Base-by-base conservation (phyloP, 2,113 vertebrate genomes). In the Amphiprion ocellaris region DNA sequence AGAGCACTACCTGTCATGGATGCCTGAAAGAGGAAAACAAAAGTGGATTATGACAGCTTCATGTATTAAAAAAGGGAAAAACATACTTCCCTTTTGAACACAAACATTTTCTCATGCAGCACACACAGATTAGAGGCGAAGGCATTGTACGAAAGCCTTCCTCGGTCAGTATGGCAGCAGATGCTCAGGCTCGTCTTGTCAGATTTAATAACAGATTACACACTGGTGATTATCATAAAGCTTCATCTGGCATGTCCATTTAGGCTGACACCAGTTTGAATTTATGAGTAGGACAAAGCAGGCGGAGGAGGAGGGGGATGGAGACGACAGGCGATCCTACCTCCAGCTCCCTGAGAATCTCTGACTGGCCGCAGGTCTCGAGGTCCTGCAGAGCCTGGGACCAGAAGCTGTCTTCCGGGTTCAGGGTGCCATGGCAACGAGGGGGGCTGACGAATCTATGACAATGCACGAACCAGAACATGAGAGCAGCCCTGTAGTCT, bases 321-420 rank as follows among this genome's bases (percentile, higher is more conserved):
- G 44, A 14, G 52, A 8, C 16, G 47, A 74, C 74, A 33, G 23
- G 7, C 10, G 1, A 50, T 44, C 90, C 87, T 96, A 99, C 98
- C 97, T 99, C 98, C 86, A 99, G 96, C 82, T 99, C 97, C 94
- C 98, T 95, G 90, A 99, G 96, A 91, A 99, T 96, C 90, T 98
- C 97, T 2, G 97, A 98, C 93, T 99, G 98, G 80, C 98, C 98
- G 15, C 98, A 99, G 54, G 98, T 98, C 96, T 99, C 96, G 86
- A 99, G 96, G 94, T 99, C 98, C 93, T 98, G 98, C 79, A 99
- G 93, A 87, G 97, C 97, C 92, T 98, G 98, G 80, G 95, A 96
- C 98, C 98, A 99, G 94, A 98, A 97, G 93, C 94, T 97, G 93
- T 97, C 97, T 74, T 97, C 96, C 1, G 94, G 95, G 84, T 96